phyloP scores from a whole-genome alignment of 2,797 vertebrate genomes.

The Lycodopsis pacificus region DNA sequence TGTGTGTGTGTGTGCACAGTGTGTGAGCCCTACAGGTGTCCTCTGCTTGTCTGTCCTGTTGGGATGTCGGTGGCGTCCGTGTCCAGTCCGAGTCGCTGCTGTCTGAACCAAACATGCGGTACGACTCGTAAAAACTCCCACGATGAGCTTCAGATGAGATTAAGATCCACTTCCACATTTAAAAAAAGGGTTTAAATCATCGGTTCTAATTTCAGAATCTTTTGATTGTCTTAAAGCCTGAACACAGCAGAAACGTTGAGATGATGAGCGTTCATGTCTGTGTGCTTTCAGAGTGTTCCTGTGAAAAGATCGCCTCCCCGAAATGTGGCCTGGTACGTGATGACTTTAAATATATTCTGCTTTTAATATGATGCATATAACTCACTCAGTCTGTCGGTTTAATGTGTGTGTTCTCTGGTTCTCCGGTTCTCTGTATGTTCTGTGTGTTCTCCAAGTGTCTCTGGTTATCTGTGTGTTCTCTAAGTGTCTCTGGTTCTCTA shows the following conservation, averaged over 20 bases:
- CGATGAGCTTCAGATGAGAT: not conserved
- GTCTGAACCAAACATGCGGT: conserved; percentile 92
- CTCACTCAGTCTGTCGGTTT: not conserved
- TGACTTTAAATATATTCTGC: not conserved
- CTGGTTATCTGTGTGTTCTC: not conserved
- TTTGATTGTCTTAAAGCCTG: not conserved
- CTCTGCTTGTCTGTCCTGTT: conserved; percentile 85
- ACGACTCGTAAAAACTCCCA: conserved; percentile 31
- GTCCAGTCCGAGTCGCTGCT: conserved; percentile 88
- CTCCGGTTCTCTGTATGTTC: not conserved
- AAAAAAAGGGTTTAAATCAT: not conserved
- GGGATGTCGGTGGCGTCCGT: conserved; percentile 89
- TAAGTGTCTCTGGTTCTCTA: not conserved
- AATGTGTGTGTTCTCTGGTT: not conserved
- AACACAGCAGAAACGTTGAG: not conserved
- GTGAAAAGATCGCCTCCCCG: conserved; percentile 88
- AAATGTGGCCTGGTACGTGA: conserved; percentile 91
- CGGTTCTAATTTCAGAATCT: not conserved
- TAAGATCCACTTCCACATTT: not conserved
- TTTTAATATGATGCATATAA: not conserved
- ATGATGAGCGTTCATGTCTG: not conserved
- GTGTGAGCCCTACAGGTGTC: conserved; percentile 91
- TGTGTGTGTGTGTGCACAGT: conserved; percentile 76
- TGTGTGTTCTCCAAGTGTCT: not conserved
- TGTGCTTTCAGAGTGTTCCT: conserved; percentile 89